phyloP scores from a whole-genome alignment of 2,888 invertebrate genomes.

The Parnassius orleans region DNA sequence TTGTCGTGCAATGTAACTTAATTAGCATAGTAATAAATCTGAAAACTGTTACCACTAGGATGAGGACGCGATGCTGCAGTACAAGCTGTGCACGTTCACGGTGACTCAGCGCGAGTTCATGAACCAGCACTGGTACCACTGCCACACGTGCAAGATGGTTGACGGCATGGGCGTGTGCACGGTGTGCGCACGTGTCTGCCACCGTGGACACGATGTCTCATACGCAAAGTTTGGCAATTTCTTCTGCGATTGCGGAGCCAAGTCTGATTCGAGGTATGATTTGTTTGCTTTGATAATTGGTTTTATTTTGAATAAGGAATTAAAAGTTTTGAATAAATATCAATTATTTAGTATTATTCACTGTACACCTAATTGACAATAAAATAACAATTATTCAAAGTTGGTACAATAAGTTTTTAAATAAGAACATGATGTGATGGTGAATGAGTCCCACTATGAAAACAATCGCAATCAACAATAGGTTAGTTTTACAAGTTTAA shows the following conservation, averaged over 20 bases:
- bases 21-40: too few species aligned
- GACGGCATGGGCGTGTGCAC: slow-evolving; percentile 99
- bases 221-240: slow-evolving; percentile 99
- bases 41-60: slow-evolving; percentile 70
- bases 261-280: slow-evolving; percentile 85
- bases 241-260: slow-evolving; percentile 99
- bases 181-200: slow-evolving; percentile 98
- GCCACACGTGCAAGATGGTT: slow-evolving; percentile 99
- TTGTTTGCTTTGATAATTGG: neutral
- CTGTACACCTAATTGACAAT: too few species aligned
- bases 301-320: too few species aligned
- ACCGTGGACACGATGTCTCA: slow-evolving; percentile 96
- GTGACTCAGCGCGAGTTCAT: slow-evolving; percentile 98
- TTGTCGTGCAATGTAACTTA: too few species aligned
- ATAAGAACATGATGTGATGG: too few species aligned
- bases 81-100: slow-evolving; percentile 97
- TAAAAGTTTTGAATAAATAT: too few species aligned
- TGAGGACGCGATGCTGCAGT: slow-evolving; percentile 91
- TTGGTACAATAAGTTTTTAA: too few species aligned
- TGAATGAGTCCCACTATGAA: too few species aligned
- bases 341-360: too few species aligned
- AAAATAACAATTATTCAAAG: too few species aligned
- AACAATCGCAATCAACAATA: too few species aligned
- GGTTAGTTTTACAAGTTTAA: too few species aligned
- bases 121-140: slow-evolving; percentile 99